Conservation (phyloP, 2,797 vertebrate species). For the Caiman crocodilus region DNA sequence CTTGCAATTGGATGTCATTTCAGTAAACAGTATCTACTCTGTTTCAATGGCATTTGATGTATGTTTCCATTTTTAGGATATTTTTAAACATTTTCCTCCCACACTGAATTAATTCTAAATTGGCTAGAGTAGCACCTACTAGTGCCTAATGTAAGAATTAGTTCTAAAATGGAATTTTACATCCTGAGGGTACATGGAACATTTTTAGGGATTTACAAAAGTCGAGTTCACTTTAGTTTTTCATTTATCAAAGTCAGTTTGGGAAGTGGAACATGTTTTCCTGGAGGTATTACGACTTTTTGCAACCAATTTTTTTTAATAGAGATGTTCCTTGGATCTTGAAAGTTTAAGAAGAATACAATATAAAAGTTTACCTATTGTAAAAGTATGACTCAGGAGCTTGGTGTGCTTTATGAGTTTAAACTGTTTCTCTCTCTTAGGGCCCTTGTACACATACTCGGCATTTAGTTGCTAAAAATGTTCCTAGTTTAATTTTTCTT, state of each 20-base stretch:
- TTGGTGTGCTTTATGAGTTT: not conserved
- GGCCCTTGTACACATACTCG: too few species aligned
- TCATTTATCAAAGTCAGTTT: slow-evolving; percentile 26
- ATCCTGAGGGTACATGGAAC: not conserved
- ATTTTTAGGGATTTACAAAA: slow-evolving; percentile 34
- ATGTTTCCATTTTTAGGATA: not conserved
- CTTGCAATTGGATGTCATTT: not conserved
- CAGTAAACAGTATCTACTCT: not conserved
- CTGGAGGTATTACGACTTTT: not conserved
- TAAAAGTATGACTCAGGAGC: not conserved
- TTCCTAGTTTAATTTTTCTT: too few species aligned
- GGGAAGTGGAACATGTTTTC: not conserved
- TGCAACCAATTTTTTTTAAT: not conserved
- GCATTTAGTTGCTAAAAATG: too few species aligned
- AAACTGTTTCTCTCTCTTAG: not conserved
- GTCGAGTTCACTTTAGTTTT: slow-evolving; percentile 25
- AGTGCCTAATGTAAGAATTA: slow-evolving; percentile 1
- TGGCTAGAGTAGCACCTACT: not conserved
- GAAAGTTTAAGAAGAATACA: not conserved
- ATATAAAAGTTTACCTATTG: not conserved
- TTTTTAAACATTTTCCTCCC: slow-evolving; percentile 4
- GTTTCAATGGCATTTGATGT: not conserved
- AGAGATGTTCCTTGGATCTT: slow-evolving; percentile 25
- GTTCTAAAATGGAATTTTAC: slow-evolving; percentile 7
- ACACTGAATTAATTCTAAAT: slow-evolving; percentile 13